Evolutionary conservation across 2,113 vertebrate species (phyloP).

Genomic region (Dipodomys merriami): DNA sequence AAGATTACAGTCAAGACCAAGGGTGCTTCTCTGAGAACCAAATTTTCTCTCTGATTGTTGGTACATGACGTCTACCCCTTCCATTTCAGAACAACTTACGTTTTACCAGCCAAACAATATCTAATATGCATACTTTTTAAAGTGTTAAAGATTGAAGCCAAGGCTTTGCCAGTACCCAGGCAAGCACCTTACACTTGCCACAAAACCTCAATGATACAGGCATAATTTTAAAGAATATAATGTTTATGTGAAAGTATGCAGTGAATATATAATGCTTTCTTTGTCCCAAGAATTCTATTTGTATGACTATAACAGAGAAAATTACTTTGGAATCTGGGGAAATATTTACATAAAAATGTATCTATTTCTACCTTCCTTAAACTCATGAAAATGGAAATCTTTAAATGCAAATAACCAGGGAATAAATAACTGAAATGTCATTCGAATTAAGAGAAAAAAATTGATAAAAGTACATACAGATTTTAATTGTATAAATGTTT

Average conservation of each 20-base stretch:
- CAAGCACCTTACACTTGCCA: not conserved
- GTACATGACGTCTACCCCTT: not conserved
- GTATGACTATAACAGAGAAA: not conserved
- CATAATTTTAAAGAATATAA: not conserved
- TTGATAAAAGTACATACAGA: not conserved
- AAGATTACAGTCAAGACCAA: not conserved
- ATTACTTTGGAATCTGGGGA: not conserved
- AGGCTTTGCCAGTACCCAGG: not conserved
- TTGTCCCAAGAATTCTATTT: not conserved
- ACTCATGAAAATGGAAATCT: not conserved
- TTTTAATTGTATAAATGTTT: not conserved
- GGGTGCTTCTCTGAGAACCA: fast-evolving
- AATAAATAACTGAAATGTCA: not conserved
- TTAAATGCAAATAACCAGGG: not conserved
- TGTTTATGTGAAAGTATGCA: not conserved
- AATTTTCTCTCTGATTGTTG: not conserved
- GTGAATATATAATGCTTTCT: not conserved
- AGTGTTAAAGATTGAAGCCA: not conserved
- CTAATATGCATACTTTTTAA: not conserved
- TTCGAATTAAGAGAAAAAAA: not conserved
- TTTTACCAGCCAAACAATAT: not conserved
- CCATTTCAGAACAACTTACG: not conserved
- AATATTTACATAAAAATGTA: conserved; percentile 20
- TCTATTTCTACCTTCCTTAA: not conserved
- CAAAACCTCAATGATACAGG: not conserved